phyloP scores from a whole-genome alignment of 2,113 vertebrate species.

The Anser cygnoides region DNA sequence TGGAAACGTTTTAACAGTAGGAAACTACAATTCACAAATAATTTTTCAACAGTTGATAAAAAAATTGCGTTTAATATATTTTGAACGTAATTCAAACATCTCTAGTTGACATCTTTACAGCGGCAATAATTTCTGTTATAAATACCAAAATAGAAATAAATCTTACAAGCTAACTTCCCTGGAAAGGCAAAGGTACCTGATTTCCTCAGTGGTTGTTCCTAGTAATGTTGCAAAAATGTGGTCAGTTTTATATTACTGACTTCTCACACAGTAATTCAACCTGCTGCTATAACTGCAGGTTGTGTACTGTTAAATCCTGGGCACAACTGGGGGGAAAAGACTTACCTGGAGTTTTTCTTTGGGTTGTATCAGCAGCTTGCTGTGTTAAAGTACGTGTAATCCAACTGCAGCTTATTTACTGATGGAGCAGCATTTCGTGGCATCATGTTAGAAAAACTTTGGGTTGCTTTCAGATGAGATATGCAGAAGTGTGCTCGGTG shows the following conservation, averaged over 20 bases:
- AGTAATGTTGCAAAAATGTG: neutral
- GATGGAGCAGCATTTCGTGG: neutral
- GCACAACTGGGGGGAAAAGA: neutral
- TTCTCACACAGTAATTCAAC: neutral
- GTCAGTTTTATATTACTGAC: neutral
- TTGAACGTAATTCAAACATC: neutral
- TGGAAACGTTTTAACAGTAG: neutral
- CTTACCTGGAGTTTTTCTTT: neutral
- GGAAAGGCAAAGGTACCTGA: neutral
- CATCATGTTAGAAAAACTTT: accelerated
- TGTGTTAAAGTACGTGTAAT: neutral
- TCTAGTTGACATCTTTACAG: neutral
- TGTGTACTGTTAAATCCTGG: neutral
- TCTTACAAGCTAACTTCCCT: neutral
- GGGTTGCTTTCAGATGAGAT: neutral
- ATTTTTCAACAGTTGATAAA: neutral
- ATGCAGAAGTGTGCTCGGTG: neutral
- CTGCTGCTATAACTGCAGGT: neutral
- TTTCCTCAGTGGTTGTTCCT: neutral
- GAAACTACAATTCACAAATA: neutral
- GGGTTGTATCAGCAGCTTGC: neutral
- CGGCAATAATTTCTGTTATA: neutral
- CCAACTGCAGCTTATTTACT: neutral
- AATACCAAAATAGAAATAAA: neutral
- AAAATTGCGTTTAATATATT: neutral